Percentiles rank a stretch among this genome's conserved stretches.
Conservation (phyloP, 2,113 vertebrate genomes). For the Oreochromis spilurus region DNA sequence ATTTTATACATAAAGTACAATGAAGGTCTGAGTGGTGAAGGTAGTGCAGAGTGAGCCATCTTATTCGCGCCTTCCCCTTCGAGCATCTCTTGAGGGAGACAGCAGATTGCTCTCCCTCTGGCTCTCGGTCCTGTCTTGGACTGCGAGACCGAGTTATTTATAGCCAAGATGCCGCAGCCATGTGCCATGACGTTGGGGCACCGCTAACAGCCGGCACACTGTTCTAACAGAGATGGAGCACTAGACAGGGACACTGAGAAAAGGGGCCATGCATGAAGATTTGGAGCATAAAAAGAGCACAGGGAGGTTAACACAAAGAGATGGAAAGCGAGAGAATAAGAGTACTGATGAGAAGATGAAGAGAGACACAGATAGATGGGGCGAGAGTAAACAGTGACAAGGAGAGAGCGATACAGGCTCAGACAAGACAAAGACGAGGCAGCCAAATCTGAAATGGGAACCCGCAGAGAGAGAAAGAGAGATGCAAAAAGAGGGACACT, state of each 20-base stretch:
- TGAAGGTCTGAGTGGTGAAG: slow-evolving; percentile 8
- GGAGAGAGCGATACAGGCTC: not conserved
- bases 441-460: slow-evolving; percentile 32
- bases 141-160: slow-evolving; percentile 64
- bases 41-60: not conserved
- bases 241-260: slow-evolving; percentile 8
- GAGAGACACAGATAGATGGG: slow-evolving; percentile 9
- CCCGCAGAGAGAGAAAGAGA: not conserved
- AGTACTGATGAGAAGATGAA: slow-evolving; percentile 23
- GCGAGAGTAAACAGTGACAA: slow-evolving; percentile 2
- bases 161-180: slow-evolving; percentile 53
- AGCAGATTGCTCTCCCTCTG: slow-evolving; percentile 67
- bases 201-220: slow-evolving; percentile 39
- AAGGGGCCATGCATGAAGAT: not conserved
- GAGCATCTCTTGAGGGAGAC: slow-evolving; percentile 57
- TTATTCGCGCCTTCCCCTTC: slow-evolving; percentile 34
- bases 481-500: not conserved
- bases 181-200: slow-evolving; percentile 56
- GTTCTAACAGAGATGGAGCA: slow-evolving; percentile 36
- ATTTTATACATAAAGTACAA: not conserved
- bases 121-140: slow-evolving; percentile 51
- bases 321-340: slow-evolving; percentile 1
- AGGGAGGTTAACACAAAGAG: not conserved
- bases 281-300: not conserved
- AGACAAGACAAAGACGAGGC: slow-evolving; percentile 2